Evolutionary conservation across 2,888 invertebrate genomes (phyloP).

Genomic region (Drosophila peninsularis): DNA sequence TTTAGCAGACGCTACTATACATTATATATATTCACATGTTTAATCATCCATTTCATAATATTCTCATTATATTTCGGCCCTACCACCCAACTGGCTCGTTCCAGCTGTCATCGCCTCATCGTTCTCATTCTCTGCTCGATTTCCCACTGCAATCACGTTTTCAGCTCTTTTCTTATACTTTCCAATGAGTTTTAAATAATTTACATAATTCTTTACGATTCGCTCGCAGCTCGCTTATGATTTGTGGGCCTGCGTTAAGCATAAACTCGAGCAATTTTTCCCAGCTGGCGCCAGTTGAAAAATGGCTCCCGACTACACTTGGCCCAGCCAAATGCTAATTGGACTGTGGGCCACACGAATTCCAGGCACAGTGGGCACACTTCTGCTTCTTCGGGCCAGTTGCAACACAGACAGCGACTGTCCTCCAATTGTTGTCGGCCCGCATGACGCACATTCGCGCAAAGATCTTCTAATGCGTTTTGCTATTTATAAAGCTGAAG

Average conservation of each 20-base stretch:
- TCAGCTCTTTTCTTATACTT: constrained; percentile 13
- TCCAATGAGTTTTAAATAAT: constrained; percentile 14
- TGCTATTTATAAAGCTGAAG: constrained; percentile 51
- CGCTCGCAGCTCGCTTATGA: constrained; percentile 32
- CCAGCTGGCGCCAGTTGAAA: constrained; percentile 54
- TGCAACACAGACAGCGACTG: constrained; percentile 47
- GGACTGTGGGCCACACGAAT: constrained; percentile 47
- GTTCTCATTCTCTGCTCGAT: constrained; percentile 28
- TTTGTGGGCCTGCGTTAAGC: constrained; percentile 44
- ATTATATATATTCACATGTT: neutral
- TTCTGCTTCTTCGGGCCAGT: constrained; percentile 2
- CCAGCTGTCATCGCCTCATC: constrained; percentile 17
- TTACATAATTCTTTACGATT: constrained; percentile 21
- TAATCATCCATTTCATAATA: neutral
- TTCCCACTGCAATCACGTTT: constrained; percentile 16
- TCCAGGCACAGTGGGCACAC: constrained; percentile 22
- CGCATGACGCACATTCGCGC: constrained; percentile 53
- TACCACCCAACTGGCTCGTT: neutral
- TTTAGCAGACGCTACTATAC: too few relatives aligned
- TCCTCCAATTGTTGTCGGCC: constrained; percentile 59
- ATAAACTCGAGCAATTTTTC: constrained; percentile 47
- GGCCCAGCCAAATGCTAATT: constrained; percentile 53
- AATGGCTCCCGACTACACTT: constrained; percentile 43
- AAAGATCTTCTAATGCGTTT: constrained; percentile 65
- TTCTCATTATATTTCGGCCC: neutral